A percentile compares a stretch with the other conserved stretches of the same genome.
These are phyloP conservation scores for Heterodera filipjevi DNA, from an alignment of 2,888 invertebrate genomes.

Conservation along the genomic window DNA sequence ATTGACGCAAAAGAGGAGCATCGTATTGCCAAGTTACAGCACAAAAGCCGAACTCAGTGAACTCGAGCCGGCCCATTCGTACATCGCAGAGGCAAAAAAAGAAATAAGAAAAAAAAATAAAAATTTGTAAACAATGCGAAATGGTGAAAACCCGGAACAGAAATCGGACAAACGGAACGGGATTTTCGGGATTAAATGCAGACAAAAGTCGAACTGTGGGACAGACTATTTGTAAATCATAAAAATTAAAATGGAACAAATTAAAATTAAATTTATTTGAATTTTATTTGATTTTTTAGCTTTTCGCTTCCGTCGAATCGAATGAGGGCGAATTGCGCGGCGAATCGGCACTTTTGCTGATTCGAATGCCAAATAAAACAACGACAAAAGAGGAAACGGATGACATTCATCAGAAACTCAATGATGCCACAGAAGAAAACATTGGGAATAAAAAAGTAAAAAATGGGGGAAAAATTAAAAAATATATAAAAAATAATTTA, in stretches of 20 bases:
- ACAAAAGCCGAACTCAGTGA: constrained; percentile 50
- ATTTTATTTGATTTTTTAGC: constrained; percentile 34
- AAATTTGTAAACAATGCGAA: not conserved
- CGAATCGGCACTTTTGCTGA: constrained; percentile 56
- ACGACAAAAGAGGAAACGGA: not conserved
- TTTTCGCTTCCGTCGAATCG: constrained; percentile 57
- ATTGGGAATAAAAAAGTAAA: not conserved
- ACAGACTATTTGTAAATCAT: too few species aligned
- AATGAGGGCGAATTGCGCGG: constrained; percentile 59
- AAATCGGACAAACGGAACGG: too few species aligned
- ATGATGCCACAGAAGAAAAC: not conserved
- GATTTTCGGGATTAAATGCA: too few species aligned
- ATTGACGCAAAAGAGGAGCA: constrained; percentile 22
- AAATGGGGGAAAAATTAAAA: too few species aligned
- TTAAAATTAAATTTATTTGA: too few species aligned
- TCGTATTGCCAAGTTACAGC: constrained; percentile 52
- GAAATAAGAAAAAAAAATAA: not conserved
- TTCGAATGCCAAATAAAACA: constrained; percentile 39
- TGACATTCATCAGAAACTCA: not conserved
- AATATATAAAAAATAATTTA: not conserved
- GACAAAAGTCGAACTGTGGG: too few species aligned
- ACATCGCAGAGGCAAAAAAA: constrained; percentile 53
- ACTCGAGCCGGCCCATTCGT: constrained; percentile 52
- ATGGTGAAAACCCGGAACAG: too few species aligned
- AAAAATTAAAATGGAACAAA: not conserved